A percentile compares a stretch with the other conserved stretches of the same genome.
phyloP scores from a whole-genome alignment of 92 coral and sea anemone genomes.

The Plumapathes pennacea region DNA sequence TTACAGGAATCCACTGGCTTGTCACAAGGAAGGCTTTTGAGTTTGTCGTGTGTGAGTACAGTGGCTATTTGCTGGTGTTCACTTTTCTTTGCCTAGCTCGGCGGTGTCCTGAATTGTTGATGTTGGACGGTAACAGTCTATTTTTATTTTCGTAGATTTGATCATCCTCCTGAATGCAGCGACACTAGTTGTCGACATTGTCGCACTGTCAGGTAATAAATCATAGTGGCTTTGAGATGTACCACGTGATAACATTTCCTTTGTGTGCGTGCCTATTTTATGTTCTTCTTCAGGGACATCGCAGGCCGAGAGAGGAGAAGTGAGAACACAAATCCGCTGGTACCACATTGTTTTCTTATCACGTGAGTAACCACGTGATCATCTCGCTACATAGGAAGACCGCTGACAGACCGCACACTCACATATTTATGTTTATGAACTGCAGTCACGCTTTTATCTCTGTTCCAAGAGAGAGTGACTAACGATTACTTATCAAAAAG shows the following conservation, averaged over 20 bases:
- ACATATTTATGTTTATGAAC: no score
- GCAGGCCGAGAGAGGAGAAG: conserved; percentile 25
- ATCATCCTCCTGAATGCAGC: conserved; percentile 77
- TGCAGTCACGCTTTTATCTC: no score
- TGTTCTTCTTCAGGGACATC: conserved; percentile 19
- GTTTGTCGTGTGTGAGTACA: conserved; percentile 63
- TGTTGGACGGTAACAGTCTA: not conserved
- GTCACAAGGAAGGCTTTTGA: conserved; percentile 70
- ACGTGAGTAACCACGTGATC: conserved; percentile 33
- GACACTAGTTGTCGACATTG: conserved; percentile 66
- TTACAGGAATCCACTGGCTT: conserved; percentile 69
- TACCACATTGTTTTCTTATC: conserved; percentile 61
- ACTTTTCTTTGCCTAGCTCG: not conserved
- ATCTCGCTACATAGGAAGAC: no score
- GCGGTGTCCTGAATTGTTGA: no score
- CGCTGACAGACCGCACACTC: no score
- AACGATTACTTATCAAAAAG: no score
- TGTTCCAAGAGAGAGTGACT: no score
- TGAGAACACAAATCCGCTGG: conserved; percentile 49
- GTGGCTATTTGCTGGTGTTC: not conserved
- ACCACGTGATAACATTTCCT: not conserved
- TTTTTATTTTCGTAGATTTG: conserved; percentile 36
- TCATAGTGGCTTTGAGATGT: not conserved
- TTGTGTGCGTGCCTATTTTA: not conserved
- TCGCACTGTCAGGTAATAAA: conserved; percentile 73